Base-by-base conservation (phyloP, 2,113 vertebrate genomes). In the Thalassoma bifasciatum region DNA sequence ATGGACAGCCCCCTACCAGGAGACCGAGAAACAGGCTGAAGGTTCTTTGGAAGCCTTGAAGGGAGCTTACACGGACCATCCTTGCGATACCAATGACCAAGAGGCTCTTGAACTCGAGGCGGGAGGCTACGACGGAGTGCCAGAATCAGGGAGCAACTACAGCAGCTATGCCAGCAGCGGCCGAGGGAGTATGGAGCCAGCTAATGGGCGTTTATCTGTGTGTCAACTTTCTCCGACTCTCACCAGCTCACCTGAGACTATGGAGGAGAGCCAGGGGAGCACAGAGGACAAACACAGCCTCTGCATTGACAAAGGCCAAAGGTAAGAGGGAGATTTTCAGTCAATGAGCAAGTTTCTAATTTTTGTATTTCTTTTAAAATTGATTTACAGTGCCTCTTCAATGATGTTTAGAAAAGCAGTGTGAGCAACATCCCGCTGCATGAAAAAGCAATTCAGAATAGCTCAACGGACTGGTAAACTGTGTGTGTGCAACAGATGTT, bases 91-190 rank as follows among this genome's bases (percentile, higher is more conserved):
- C 8, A 22, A 34, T 21, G 30, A 82, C 3, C 57, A n/a, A 1
- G 75, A 72, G 10, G n/a, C 16, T 0, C 53, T 86, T 22, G 82
- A 88, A 19, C 67, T 80, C 24, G 88, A 88, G 19, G 67, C 72
- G 2, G 88, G 52, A 38, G 63, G 59, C 40, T 89, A 66, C 1
- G 70, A 82, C 11, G 86, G 72, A 10, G 68, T 58, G n/a, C 77
- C 79, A 2, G 91, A 91, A 16, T 85, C 85, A 0, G 89, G 91
- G 19, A 81, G 92, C 50, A 91, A 87, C 68, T 94, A 93, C 83
- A 90, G 86, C 71, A 95, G 94, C 47, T 94, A 92, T 12, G 92
- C 94, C 40, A 95, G 94, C 86, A 95, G 94, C 24, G 94, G 94
- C 12, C 84, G 92, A 37, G 94, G 94, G 10, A 95, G 94, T 79